Conservation (phyloP, 2,113 vertebrate species). For the Gymnogyps californianus region DNA sequence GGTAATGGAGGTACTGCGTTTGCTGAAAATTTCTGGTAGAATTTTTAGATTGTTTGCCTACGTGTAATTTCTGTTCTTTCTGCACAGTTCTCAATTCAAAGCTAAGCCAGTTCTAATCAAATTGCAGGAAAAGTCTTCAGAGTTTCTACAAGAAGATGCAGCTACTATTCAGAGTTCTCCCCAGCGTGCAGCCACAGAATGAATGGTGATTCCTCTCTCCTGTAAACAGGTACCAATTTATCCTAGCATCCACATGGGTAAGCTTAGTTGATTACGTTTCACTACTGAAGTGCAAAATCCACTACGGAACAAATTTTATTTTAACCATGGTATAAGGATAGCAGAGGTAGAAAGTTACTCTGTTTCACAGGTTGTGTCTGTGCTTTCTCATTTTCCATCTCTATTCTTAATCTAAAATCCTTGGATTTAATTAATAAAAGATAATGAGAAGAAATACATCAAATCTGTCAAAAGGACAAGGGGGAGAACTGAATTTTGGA, state of each 20-base stretch:
- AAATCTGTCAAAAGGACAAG: background rate
- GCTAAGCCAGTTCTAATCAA: background rate
- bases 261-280: background rate
- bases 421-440: background rate
- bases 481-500: background rate
- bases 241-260: background rate
- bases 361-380: background rate
- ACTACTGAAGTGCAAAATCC: background rate
- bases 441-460: background rate
- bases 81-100: background rate
- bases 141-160: background rate
- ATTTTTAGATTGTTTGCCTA: background rate
- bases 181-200: background rate
- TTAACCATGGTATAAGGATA: background rate
- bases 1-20: background rate
- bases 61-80: background rate
- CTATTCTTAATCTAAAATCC: background rate
- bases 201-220: background rate
- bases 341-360: background rate
- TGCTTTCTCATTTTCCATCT: background rate
- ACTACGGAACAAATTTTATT: background rate
- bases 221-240: background rate
- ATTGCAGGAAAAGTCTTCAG: background rate
- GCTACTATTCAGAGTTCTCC: background rate
- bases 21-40: background rate